Evolutionary conservation across 2,113 vertebrate genomes (phyloP), one percentile per base, ranked within the genome.

Genomic region (Circaetus gallicus): DNA sequence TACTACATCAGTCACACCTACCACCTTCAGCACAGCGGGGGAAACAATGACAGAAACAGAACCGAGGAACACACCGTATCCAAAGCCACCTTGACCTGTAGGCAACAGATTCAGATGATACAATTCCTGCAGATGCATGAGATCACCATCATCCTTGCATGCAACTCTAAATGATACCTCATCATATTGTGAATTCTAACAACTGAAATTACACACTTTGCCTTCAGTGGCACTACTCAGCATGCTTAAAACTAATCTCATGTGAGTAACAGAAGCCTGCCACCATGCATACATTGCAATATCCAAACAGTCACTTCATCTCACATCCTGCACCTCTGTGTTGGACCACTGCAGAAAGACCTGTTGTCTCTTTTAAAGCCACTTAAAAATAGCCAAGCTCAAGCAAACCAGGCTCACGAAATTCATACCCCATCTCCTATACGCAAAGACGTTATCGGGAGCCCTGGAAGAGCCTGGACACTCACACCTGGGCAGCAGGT

Each of bases 21-120:
- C 62, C 52, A 38, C 21, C 50, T 20, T 52, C 34, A 8, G 38
- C 28, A 17, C 29, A 4, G 34, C 19, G 20, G 7, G 8, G 58
- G 18, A 29, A 38, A 11, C 34, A 9, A 4, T 0, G 34, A 19
- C 69, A 42, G 55, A 22, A 22, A 24, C n/a, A 17, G 63, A 40
- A n/a, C 16, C 0, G 4, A 70, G 49, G 32, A 11, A 24, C 3
- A 1, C 8, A 4, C 7, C 3, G 6, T 3, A 11, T 5, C 26
- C 2, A 25, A n/a, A 42, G 17, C 26, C 31, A 8, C n/a, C 63
- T 2, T 25, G 63, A 47, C 40, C 40, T 12, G 24, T 2, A 4
- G 21, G 29, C 65, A 29, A 6, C 6, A 24, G 49, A 2, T 6
- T 14, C 31, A 13, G 47, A 3, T 15, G 19, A 6, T 7, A 7